These are phyloP conservation scores for Asbolus verrucosus DNA, from an alignment of 1,140 invertebrate species.

Conservation along the genomic window DNA sequence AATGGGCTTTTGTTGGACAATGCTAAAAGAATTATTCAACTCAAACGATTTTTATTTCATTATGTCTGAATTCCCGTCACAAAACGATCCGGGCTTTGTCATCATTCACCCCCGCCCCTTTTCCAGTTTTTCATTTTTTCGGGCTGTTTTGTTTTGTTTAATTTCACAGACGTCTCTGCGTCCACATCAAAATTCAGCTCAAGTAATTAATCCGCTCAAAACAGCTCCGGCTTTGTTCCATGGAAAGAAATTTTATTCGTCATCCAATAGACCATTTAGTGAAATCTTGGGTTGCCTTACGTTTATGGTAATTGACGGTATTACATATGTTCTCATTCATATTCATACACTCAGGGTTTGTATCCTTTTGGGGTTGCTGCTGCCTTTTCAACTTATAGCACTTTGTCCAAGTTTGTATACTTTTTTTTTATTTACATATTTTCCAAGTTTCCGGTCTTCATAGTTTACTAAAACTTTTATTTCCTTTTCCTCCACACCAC, in stretches of 20 bases:
- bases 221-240: not conserved
- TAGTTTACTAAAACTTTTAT: too few relatives aligned
- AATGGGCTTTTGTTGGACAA: not conserved
- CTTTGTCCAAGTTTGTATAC: too few relatives aligned
- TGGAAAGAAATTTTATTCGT: not conserved
- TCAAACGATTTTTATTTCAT: conserved; percentile 1
- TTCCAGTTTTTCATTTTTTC: not conserved
- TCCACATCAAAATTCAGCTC: conserved; percentile 1
- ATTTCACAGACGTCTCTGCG: not conserved
- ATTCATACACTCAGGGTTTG: too few relatives aligned
- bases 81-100: conserved; percentile 2
- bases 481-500: too few relatives aligned
- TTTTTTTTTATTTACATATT: too few relatives aligned
- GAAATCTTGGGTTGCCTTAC: too few relatives aligned
- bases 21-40: conserved; percentile 1
- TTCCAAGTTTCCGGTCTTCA: too few relatives aligned
- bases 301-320: too few relatives aligned
- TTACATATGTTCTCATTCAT: too few relatives aligned
- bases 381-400: too few relatives aligned
- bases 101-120: not conserved
- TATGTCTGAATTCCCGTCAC: not conserved
- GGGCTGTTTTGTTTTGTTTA: not conserved
- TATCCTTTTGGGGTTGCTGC: too few relatives aligned
- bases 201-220: not conserved
- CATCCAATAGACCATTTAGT: too few relatives aligned